Evolutionary conservation across 2,113 vertebrate genomes (phyloP), one percentile per base, ranked within the genome.

Genomic region (Atlantisia rogersi): DNA sequence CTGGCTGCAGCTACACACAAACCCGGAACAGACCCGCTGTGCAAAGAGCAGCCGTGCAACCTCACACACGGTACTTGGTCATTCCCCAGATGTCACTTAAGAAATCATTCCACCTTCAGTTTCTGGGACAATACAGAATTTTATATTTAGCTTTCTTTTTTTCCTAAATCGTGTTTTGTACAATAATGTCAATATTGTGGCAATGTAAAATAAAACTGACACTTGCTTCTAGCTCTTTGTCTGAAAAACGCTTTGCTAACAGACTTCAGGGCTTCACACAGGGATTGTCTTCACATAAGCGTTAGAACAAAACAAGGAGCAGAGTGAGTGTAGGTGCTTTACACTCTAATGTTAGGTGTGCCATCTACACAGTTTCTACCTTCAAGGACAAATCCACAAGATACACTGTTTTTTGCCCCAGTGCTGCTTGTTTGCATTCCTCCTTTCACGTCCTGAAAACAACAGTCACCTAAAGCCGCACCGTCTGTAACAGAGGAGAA

Each of bases 151-250:
- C 55, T 25, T 9, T 4, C 59, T 50, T 83, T 86, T 82, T 82
- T 73, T 21, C 63, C 46, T 68, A 62, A 75, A 24, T 46, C 0
- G 0, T 60, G 71, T 94, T 96, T 97, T 97, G 63, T 96, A 96
- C 62, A 68, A 93, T 82, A 62, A 73, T 94, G 70, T 93, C 40
- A 62, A 37, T 91, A 90, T 16, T 95, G 88, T 91, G 92, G 77
- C 79, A 92, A 52, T 89, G 74, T 95, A 94, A 87, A 97, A 96
- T 96, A 95, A 96, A 96, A 92, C 62, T 74, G 74, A 87, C 31
- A 75, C 40, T 60, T 48, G 13, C 75, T 78, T 94, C 42, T 75
- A 5, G 9, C 35, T 58, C 15, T 1, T 19, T 79, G 53, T 62
- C 52, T 85, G 62, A 68, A 76, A 69, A 93, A 48, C 3, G 13